A percentile compares a stretch with the other conserved stretches of the same genome.
Evolutionary conservation across 1,140 invertebrate genomes (phyloP).

Genomic region (Psilanteris sp.): DNA sequence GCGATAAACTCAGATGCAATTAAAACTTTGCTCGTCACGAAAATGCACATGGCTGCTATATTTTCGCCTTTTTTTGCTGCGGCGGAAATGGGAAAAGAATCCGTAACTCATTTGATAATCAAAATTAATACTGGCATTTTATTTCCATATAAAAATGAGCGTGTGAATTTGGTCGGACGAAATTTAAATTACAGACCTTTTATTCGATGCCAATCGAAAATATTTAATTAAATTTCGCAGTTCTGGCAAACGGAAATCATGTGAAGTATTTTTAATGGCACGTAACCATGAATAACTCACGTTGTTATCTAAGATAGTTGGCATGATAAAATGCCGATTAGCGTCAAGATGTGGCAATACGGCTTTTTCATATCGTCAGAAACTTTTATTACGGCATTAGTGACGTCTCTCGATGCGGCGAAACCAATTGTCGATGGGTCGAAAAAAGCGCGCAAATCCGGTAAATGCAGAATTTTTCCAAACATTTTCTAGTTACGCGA

Average conservation of each 20-base stretch:
- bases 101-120: constrained; percentile 24
- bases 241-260: constrained; percentile 29
- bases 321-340: constrained; percentile 61
- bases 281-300: constrained; percentile 53
- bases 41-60: constrained; percentile 15
- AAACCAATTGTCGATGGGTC: constrained; percentile 58
- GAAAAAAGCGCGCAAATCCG: constrained; percentile 21
- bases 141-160: no score
- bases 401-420: constrained; percentile 38
- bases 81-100: constrained; percentile 19
- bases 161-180: constrained; percentile 22
- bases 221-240: constrained; percentile 51
- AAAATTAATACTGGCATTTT: constrained; percentile 29
- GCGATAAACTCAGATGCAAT: constrained; percentile 31
- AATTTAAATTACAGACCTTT: constrained; percentile 43
- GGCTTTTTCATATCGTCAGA: constrained; percentile 47
- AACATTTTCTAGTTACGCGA: constrained; percentile 6
- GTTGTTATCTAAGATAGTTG: constrained; percentile 58
- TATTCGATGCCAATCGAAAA: constrained; percentile 16
- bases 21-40: constrained; percentile 27
- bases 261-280: constrained; percentile 51
- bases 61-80: constrained; percentile 23
- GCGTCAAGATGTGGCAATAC: constrained; percentile 44
- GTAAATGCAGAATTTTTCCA: constrained; percentile 25
- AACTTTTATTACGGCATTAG: constrained; percentile 45